Base-by-base conservation (phyloP, 2,113 vertebrate species). In the Manacus vitellinus region DNA sequence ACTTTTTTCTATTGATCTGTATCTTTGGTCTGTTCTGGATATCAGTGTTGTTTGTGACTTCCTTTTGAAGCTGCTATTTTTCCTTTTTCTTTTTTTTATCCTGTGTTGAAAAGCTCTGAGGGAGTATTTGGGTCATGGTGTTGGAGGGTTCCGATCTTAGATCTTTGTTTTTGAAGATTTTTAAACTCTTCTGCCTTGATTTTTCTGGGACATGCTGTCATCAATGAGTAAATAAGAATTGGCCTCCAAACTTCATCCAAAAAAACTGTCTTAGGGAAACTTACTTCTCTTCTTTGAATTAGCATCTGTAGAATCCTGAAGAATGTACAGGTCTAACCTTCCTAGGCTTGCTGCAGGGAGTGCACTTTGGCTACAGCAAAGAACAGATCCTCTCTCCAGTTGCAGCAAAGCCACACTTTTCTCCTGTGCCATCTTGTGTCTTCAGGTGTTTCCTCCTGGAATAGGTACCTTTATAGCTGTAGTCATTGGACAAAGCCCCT, bases 41-140 rank as follows among this genome's bases (percentile, higher is more conserved):
- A 81, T 65, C 44, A 65, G 22, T 2, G 9, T 23, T 90, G 63
- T 43, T 94, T 12, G 12, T 84, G 72, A 28, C 35, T 86, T 51
- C 24, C 9, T 89, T 95, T 72, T 92, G 86, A 95, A 89, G 76
- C 14, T 74, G 27, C 30, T 92, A 17, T 79, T 96, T 94, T 67
- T 86, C 56, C 30, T 84, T 92, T 74, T 49, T 10, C 35, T 44
- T 63, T 67, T 67, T 78, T 92, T 92, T 33, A 83, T 55, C 24
- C 59, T 23, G 4, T 31, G 33, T 63, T 94, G 72, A 92, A 88
- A 93, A 85, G 43, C 39, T 71, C 14, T 47, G 76, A 54, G 17
- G 83, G 18, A 49, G 31, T 52, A 75, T 95, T 88, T 93, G 68
- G 82, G 85, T 86, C 59, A 52, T 10, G 18, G 8, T 77, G 23